phyloP scores from a whole-genome alignment of 64 coral and sea anemone species.

The Montipora sp. region DNA sequence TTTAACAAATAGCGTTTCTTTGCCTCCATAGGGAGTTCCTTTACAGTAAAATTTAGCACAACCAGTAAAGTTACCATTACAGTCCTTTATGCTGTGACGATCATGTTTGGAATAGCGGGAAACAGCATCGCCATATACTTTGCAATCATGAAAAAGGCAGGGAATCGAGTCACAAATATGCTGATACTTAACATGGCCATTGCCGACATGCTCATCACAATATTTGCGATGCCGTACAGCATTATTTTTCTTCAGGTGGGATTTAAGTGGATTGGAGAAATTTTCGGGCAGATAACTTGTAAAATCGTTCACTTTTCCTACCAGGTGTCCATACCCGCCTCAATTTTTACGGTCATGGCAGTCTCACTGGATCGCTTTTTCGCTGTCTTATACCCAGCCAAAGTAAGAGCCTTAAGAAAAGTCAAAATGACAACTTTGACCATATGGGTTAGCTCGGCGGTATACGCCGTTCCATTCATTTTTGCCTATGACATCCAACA shows the following conservation, averaged over 20 bases:
- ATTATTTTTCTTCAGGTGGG: slow-evolving; percentile 17
- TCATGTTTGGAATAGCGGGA: slow-evolving; percentile 50
- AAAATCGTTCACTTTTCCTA: slow-evolving; percentile 49
- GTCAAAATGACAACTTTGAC: background rate
- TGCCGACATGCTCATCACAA: slow-evolving; percentile 58
- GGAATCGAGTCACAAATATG: slow-evolving; percentile 40
- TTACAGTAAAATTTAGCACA: background rate
- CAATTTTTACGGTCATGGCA: slow-evolving; percentile 43
- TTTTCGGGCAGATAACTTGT: slow-evolving; percentile 39
- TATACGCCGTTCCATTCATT: slow-evolving; percentile 14
- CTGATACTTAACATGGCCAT: slow-evolving; percentile 64
- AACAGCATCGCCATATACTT: slow-evolving; percentile 60
- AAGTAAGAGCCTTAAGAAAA: background rate
- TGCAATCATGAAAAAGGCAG: slow-evolving; percentile 22
- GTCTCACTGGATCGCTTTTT: slow-evolving; percentile 63
- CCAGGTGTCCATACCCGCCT: slow-evolving; percentile 57
- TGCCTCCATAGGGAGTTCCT: background rate
- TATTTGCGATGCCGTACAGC: slow-evolving; percentile 31
- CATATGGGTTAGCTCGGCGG: background rate
- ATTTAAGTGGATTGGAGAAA: slow-evolving; percentile 52
- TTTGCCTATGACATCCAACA: background rate
- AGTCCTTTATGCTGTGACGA: slow-evolving; percentile 36
- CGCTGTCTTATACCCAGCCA: slow-evolving; percentile 50
- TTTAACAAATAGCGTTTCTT: background rate
- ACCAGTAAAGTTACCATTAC: slow-evolving; percentile 43